Base-by-base conservation (phyloP, 2,113 vertebrate species). In the Tor tambroides region DNA sequence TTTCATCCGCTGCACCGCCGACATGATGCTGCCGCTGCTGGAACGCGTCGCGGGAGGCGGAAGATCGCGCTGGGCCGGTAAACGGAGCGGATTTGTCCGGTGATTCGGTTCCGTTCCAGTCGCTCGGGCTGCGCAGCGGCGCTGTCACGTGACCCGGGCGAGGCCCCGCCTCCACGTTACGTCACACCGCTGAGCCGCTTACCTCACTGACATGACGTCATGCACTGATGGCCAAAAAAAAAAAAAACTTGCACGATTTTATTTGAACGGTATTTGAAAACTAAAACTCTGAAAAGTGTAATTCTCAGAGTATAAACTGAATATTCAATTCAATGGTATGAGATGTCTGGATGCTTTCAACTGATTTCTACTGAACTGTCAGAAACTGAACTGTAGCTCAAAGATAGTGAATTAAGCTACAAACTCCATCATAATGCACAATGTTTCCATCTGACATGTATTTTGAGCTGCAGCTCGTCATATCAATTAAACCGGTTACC, bases 1-100 rank as follows among this genome's bases (percentile, higher is more conserved):
- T 49, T 95, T 95, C 95, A 96, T 96, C 88, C 96, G 91, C 92
- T 96, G 95, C 75, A 96, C 92, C 76, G 94, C 95, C 86, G 95
- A 95, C 95, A 96, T 96, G 76, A 49, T 83, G 61, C 19, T 38
- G 30, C 49, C 28, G 77, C 17, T 56, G 51, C 30, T n/a, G 78
- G 32, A 54, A 43, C 30, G 41, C 46, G 49, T 71, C 17, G 6
- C n/a, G 26, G 15, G n/a, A 41, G 21, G 26, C 5, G 41, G 30
- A 35, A 7, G 46, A 35, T 49, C 19, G 17, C 65, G 21, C 28
- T 49, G 75, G n/a, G 26, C 38, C 80, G 80, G 80, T 69, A 7
- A 69, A 51, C 26, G 28, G n/a, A 5, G 80, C 43, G 80, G 19
- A 3, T 14, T 83, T 23, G 61, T 23, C 43, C 61, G 38, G 26